These are phyloP conservation scores for Xanthorhoe spadicearia DNA, from an alignment of 2,888 invertebrate genomes.

Conservation along the genomic window DNA sequence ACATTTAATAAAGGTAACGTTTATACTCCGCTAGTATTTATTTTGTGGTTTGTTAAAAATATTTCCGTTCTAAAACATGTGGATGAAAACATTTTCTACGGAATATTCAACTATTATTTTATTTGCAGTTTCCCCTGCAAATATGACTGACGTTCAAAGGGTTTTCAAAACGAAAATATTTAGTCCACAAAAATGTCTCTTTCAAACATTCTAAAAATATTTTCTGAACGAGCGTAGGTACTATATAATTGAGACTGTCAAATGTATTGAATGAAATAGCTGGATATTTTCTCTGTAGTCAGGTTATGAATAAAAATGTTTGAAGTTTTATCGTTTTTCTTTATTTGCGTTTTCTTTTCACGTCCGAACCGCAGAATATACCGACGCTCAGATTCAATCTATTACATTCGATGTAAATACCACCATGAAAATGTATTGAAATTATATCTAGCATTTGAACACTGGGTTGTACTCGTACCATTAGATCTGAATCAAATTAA, in stretches of 20 bases:
- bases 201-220: background rate
- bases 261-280: background rate
- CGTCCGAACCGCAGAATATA: too few relatives aligned
- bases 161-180: background rate
- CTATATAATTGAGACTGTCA: background rate
- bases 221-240: background rate
- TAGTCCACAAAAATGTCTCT: background rate
- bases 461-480: too few relatives aligned
- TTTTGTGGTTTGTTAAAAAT: background rate
- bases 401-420: background rate
- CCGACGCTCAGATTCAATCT: background rate
- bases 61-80: background rate
- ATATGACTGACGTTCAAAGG: background rate
- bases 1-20: conserved; percentile 10
- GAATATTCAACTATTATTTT: background rate
- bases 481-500: conserved; percentile 33
- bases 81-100: background rate
- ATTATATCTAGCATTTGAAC: background rate
- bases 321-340: background rate
- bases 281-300: background rate
- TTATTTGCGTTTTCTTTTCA: too few relatives aligned
- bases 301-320: background rate
- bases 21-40: background rate
- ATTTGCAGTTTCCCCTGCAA: background rate
- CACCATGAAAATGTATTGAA: background rate